Base-by-base conservation (phyloP, 2,888 invertebrate genomes). In the Nebria brevicollis region DNA sequence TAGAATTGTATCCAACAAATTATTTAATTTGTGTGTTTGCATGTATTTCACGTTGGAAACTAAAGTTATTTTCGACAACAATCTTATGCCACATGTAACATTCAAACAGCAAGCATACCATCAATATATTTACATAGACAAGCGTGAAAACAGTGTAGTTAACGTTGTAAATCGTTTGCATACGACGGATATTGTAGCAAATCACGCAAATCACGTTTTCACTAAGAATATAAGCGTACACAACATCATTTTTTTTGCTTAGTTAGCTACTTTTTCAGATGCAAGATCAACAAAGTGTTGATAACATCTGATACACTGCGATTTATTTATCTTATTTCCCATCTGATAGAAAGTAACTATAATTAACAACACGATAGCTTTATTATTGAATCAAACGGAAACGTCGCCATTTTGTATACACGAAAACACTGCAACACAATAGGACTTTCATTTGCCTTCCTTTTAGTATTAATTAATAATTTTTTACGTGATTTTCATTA, bases 281-380 rank as follows among this genome's bases (percentile, higher is more conserved):
- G 54, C 54, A 7, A 13, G 54, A 54, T 54, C 54, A 54, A 54
- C 54, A 54, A 54, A 54, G 54, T 54, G 54, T 8, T 54, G 54
- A 54, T 54, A 54, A 54, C 54, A 54, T 54, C 54, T 54, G 13
- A 54, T 54, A 54, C 54, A 34, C 5, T 34, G 34, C 54, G 54
- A 54, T 54, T 54, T 54, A 54, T 54, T 54, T 54, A 54, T 54
- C 54, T 54, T 54, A 54, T 54, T 54, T 54, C 4, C 2, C 54
- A 54, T 54, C 54, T 7, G 54, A 54, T 54, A 54, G 54, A 54
- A 54, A 54, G 54, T 54, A 54, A 8, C 54, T 54, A 54, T 54
- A 54, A 54, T 54, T 54, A 54, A 54, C 54, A 54, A 54, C 54
- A 54, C 54, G 54, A 54, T 54, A 54, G 54, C 54, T 54, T 54